Base-by-base conservation (phyloP, 2,888 invertebrate species). In the Tetranychus piercei region DNA sequence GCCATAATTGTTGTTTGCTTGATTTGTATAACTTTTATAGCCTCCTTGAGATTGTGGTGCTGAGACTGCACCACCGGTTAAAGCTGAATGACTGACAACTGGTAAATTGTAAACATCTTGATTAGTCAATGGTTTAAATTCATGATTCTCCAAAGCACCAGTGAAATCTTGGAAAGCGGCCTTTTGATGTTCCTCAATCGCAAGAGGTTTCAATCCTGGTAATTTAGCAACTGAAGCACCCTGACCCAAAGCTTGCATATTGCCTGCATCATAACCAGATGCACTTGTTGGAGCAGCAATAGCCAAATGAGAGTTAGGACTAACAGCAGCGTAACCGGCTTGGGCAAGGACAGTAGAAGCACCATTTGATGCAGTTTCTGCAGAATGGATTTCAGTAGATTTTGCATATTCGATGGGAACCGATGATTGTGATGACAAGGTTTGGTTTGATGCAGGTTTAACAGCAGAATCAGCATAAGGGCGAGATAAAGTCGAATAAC, bases 91-190 rank as follows among this genome's bases (percentile, higher is more conserved):
- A n/a, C 20, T 64, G 20, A 73, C 64, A 1, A 18, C 22, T 9
- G 73, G 65, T 20, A 73, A 18, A 34, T 64, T 23, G 65, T 73
- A 55, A 23, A 73, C 22, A 22, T 73, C 73, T 18, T 45, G 64
- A 20, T 73, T 23, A 11, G 55, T 23, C 9, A 73, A 18, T 15
- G 73, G 8, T 44, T 73, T 73, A 15, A 73, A 44, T 18, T 73
- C 65, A 8, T 43, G 64, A 20, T 65, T 45, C 23, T 73, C 73
- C 20, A 73, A 34, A 22, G 73, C 73, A 11, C 34, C 23, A 45
- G 73, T 73, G 73, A 73, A 73, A 65, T 73, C 73, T 44, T 45
- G 65, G 44, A 73, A 65, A 44, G 73, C 73, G 22, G 55, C 18
- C 22, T 73, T 73, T 64, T 73, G 73, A 11, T 65, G 64, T 18